Base-by-base conservation (phyloP, 2,888 invertebrate genomes). In the Microctonus aethiopoides region DNA sequence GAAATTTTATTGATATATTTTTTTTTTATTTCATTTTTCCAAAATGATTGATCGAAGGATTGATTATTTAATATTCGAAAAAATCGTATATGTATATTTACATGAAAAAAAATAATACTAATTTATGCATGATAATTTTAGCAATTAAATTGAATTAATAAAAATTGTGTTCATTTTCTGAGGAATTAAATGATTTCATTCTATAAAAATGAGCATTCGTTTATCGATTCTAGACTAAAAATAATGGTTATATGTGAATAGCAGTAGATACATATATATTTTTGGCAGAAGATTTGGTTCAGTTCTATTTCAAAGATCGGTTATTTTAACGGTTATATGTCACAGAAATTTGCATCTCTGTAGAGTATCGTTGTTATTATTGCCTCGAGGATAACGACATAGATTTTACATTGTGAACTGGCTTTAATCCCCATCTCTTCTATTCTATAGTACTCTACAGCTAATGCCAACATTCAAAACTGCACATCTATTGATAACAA, bases 311-410 rank as follows among this genome's bases (percentile, higher is more conserved):
- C 29, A 11, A 22, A 16, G 9, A n/a, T n/a, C 56, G 56, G 29
- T 56, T 56, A 56, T 56, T 56, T 56, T 56, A 34, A 57, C 57
- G 57, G n/a, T 9, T 16, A 16, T 57, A 22, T 54, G 32, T 29
- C 32, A 54, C 54, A 26, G 57, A 0, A n/a, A 57, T 57, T 34
- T 34, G 32, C 1, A 2, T 16, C 29, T 56, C 51, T 16, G 22
- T 41, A 4, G 2, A 2, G 56, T n/a, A 20, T 16, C 29, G n/a
- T 57, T 57, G 32, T 32, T 57, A 57, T 57, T 57, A 57, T 29
- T 11, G 57, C 57, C 57, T 29, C 20, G 34, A 57, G 57, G 57
- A 34, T 57, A 57, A 57, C 34, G 34, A 57, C 32, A 32, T 26
- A n/a, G 10, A 57, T 34, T 57, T 32, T 2, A n/a, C 57, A 16